Base-by-base conservation (phyloP, 2,888 invertebrate genomes). In the Stenotaenia linearis region DNA sequence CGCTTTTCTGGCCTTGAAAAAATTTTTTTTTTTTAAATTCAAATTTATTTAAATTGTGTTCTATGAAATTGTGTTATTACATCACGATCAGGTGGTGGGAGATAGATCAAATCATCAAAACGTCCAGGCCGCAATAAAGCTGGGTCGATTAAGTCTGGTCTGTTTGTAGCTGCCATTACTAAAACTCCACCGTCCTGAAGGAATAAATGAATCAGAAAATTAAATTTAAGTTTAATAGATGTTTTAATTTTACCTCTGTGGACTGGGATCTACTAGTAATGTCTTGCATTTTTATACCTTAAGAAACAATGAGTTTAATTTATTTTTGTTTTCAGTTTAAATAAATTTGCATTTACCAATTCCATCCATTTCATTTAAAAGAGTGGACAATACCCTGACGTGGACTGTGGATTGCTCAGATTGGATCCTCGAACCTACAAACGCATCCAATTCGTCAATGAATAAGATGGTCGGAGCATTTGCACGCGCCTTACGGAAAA, bases 281-380 rank as follows among this genome's bases (percentile, higher is more conserved):
- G 6, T 23, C 69, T 69, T 40, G 40, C 15, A 40, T 15, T 18
- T 69, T 69, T 18, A 69, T 10, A 56, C 18, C 56, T n/a, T 6
- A 56, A 21, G 23, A 56, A 21, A 56, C 4, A 56, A 56, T 6
- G 12, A 21, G 10, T 10, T n/a, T 56, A 56, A 7, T 56, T n/a
- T 10, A 32, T 6, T 79, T 32, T 32, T 32, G 9, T 4, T 6
- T 32, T 32, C 5, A n/a, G n/a, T n/a, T n/a, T n/a, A n/a, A n/a
- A n/a, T n/a, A n/a, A n/a, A n/a, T n/a, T n/a, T n/a, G n/a, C n/a
- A 84, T 45, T 80, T 82, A 35, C 90, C 89, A 80, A 91, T 88
- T 12, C 91, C 91, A 85, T 91, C 91, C 90, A 91, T 90, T 86
- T 91, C 90, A 74, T 89, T 90, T 7, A 91, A 86, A 35, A 91